Conservation (phyloP, 30 jellyfish, hydroid and myxozoan species). For the Cassiopea xamachana region DNA sequence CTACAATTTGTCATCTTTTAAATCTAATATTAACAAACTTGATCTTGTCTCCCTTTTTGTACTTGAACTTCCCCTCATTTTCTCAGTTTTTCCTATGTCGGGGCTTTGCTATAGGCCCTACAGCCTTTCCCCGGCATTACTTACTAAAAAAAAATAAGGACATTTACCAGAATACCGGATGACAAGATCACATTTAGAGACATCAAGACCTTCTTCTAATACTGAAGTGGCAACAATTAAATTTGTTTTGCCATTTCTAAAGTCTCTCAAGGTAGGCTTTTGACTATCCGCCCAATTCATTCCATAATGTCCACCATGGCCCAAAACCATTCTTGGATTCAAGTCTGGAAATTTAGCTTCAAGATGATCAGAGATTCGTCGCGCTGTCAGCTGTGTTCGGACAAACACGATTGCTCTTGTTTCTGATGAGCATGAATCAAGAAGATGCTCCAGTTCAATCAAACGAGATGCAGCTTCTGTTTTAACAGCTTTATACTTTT, state of each 20-base stretch:
- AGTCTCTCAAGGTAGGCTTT: constrained; percentile 51
- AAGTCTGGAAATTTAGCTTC: constrained; percentile 36
- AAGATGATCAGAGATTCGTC: constrained; percentile 18
- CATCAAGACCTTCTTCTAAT: constrained; percentile 92
- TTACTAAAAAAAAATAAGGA: no score
- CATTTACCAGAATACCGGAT: constrained; percentile 67
- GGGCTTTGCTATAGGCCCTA: no score
- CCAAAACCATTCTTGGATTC: constrained; percentile 65
- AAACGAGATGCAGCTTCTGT: constrained; percentile 31
- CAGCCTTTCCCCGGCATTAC: no score
- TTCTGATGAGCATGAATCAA: constrained; percentile 12
- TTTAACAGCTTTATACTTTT: background rate
- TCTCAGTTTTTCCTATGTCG: no score
- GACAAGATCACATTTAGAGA: constrained; percentile 79
- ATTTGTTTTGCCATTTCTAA: constrained; percentile 64
- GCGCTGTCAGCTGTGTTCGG: constrained; percentile 57
- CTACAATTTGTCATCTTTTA: no score
- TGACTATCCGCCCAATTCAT: constrained; percentile 91
- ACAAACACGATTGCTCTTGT: constrained; percentile 69
- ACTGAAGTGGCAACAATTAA: constrained; percentile 81
- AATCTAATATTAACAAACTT: no score
- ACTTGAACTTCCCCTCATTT: no score
- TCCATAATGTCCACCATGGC: constrained; percentile 89
- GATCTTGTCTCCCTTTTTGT: no score
- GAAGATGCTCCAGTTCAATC: constrained; percentile 25